A percentile compares a stretch with the other conserved stretches of the same genome.
Evolutionary conservation across 2,797 vertebrate species (phyloP).

Genomic region (Odontamblyopus lacepedii): DNA sequence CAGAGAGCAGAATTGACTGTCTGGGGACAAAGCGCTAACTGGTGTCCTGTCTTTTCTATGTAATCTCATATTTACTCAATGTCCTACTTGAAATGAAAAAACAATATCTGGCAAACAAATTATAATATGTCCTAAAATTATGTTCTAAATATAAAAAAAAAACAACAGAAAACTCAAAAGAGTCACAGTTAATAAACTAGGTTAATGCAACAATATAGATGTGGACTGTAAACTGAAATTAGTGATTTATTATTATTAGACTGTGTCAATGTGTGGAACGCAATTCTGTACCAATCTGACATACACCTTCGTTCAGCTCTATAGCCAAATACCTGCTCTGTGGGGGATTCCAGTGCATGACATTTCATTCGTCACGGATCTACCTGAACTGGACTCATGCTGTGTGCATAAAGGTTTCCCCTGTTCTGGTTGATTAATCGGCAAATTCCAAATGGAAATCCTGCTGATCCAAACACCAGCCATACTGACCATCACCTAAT

Average conservation of each 20-base stretch:
- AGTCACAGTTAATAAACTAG: not conserved
- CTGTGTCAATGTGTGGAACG: not conserved
- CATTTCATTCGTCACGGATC: not conserved
- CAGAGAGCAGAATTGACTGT: slow-evolving; percentile 51
- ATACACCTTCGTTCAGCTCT: not conserved
- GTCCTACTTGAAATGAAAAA: slow-evolving; percentile 29
- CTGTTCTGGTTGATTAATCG: too few species aligned
- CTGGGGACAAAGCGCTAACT: slow-evolving; percentile 12
- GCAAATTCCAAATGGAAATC: too few species aligned
- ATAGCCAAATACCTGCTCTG: not conserved
- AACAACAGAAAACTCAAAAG: not conserved
- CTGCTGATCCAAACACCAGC: not conserved
- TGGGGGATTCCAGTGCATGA: not conserved
- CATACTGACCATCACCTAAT: not conserved
- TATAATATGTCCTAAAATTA: not conserved
- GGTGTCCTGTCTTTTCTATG: slow-evolving; percentile 26
- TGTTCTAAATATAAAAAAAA: not conserved
- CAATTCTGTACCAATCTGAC: not conserved
- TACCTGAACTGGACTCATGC: not conserved
- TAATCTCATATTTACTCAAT: slow-evolving; percentile 14
- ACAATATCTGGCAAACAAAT: slow-evolving; percentile 14
- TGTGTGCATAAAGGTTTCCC: not conserved
- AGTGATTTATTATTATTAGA: not conserved
- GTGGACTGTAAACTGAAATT: not conserved
- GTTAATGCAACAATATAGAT: not conserved